phyloP scores from a whole-genome alignment of 2,888 invertebrate genomes.

The Rosalia funebris region DNA sequence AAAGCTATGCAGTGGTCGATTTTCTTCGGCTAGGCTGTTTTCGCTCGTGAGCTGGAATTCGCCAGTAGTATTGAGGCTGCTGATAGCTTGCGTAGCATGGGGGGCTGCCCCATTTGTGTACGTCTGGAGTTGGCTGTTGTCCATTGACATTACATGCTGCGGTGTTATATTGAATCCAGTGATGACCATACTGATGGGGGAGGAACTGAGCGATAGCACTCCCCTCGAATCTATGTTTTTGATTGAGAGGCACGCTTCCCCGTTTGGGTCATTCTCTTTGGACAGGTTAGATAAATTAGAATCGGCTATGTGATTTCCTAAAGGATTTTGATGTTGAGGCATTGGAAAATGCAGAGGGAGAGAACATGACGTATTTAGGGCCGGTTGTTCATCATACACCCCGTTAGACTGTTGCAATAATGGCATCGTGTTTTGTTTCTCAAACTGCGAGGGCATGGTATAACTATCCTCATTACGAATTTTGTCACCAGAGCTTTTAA shows the following conservation, averaged over 20 bases:
- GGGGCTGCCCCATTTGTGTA: slow-evolving; percentile 89
- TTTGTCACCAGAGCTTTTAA: slow-evolving; percentile 58
- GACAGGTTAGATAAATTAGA: slow-evolving; percentile 62
- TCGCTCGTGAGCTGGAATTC: slow-evolving; percentile 65
- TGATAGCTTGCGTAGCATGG: slow-evolving; percentile 79
- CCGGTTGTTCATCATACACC: slow-evolving; percentile 67
- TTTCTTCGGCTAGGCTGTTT: slow-evolving; percentile 52
- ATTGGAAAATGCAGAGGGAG: slow-evolving; percentile 60
- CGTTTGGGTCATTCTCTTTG: slow-evolving; percentile 90
- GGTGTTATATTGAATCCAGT: slow-evolving; percentile 59
- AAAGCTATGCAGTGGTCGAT: slow-evolving; percentile 73
- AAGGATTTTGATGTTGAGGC: slow-evolving; percentile 43
- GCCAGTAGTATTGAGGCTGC: slow-evolving; percentile 86
- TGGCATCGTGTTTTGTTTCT: slow-evolving; percentile 67
- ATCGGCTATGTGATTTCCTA: slow-evolving; percentile 46
- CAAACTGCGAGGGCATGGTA: slow-evolving; percentile 64
- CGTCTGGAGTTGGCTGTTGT: slow-evolving; percentile 66
- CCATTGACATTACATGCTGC: slow-evolving; percentile 63
- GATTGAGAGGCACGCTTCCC: slow-evolving; percentile 94
- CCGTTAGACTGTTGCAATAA: slow-evolving; percentile 63
- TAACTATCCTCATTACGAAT: slow-evolving; percentile 57
- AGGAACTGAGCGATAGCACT: slow-evolving; percentile 85
- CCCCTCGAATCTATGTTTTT: slow-evolving; percentile 88
- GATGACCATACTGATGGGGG: slow-evolving; percentile 63
- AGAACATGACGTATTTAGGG: slow-evolving; percentile 70